A percentile compares a stretch with the other conserved stretches of the same genome.
Evolutionary conservation across 2,888 invertebrate species (phyloP).

Genomic region (Oscheius sp.): DNA sequence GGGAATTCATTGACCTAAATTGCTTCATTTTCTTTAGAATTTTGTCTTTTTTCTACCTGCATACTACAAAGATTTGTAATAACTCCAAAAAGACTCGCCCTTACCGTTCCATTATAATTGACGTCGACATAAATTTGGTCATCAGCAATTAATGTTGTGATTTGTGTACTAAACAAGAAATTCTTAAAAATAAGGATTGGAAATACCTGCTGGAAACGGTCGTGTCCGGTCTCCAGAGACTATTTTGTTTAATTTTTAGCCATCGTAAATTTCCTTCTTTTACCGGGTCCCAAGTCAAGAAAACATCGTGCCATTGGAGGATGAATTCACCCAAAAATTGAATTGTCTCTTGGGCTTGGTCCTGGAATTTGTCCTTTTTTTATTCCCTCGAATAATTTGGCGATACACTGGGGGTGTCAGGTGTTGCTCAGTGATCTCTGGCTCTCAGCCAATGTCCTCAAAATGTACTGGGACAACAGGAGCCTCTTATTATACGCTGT

Average conservation of each 20-base stretch:
- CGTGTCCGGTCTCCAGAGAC: slow-evolving; percentile 56
- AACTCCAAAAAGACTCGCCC: slow-evolving; percentile 51
- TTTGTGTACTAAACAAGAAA: slow-evolving; percentile 48
- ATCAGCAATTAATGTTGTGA: slow-evolving; percentile 40
- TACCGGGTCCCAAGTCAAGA: slow-evolving; percentile 48
- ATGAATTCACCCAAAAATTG: slow-evolving; percentile 56
- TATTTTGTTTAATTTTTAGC: slow-evolving; percentile 55
- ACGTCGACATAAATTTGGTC: slow-evolving; percentile 51
- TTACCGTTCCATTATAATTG: slow-evolving; percentile 48
- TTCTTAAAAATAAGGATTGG: too few species aligned
- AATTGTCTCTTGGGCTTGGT: slow-evolving; percentile 55
- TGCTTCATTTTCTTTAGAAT: neutral
- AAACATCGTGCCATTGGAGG: slow-evolving; percentile 53
- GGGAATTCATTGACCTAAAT: slow-evolving; percentile 53
- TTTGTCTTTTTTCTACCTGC: slow-evolving; percentile 41
- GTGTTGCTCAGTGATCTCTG: neutral
- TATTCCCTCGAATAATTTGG: neutral
- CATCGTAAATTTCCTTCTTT: slow-evolving; percentile 45
- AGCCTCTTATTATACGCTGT: neutral
- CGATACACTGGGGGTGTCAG: too few species aligned
- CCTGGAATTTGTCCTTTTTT: slow-evolving; percentile 31
- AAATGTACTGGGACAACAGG: neutral
- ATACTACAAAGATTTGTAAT: slow-evolving; percentile 58
- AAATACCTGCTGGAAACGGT: slow-evolving; percentile 48
- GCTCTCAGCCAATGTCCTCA: neutral